Base-by-base conservation (phyloP, 2,113 vertebrate species). In the Myotis davidii region DNA sequence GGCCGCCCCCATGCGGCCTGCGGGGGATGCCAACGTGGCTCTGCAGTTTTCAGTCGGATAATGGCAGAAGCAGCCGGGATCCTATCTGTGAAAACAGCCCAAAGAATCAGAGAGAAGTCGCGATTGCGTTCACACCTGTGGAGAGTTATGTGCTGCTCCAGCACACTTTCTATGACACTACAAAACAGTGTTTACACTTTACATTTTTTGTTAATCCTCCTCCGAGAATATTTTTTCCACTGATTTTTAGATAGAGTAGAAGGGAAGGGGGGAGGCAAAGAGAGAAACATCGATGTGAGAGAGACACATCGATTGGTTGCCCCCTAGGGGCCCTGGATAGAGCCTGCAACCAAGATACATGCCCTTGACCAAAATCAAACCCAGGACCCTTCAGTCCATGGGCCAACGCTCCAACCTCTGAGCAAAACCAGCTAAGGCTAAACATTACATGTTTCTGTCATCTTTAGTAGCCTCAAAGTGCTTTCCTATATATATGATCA, bases 21-120 rank as follows among this genome's bases (percentile, higher is more conserved):
- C 29, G 45, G 23, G 20, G 2, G 7, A 9, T 17, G 27, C 45
- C 11, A 2, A 1, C 0, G 0, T 12, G n/a, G 16, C 85, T 72
- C 23, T 73, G 18, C 34, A 0, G 12, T 87, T 77, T 81, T 69
- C 85, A 70, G 74, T 29, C 32, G 12, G 42, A 13, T 10, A 23
- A 25, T 59, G 79, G 56, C 59, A 18, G 14, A 21, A 54, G 12
- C 25, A 64, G 27, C 85, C 78, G 3, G 50, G 39, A 10, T 23
- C 81, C 50, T 3, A 0, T 27, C 72, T 74, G 16, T n/a, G 3
- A 69, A 37, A 45, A 29, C 0, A 8, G 23, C 42, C 45, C 27
- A 79, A 34, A 52, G 59, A 25, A 67, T 2, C 77, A n/a, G 32
- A 56, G 29, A 82, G 45, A 61, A 70, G 45, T 42, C 61, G 23